Conservation (phyloP, 2,888 invertebrate genomes). For the Reticulitermes lucifugus region DNA sequence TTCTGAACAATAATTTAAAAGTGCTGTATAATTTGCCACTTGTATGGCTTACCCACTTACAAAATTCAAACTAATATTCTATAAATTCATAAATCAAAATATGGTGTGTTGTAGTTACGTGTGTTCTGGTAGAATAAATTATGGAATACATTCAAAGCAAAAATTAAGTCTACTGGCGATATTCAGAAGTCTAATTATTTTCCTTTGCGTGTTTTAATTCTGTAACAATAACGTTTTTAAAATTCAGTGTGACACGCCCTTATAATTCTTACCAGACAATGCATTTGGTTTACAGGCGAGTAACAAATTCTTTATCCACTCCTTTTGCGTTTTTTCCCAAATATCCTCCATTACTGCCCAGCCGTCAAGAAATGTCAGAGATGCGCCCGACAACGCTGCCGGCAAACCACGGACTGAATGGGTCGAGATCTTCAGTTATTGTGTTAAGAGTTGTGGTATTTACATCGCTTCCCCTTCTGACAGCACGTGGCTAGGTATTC, state of each 20-base stretch:
- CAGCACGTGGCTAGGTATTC: conserved; percentile 51
- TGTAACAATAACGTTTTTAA: background rate
- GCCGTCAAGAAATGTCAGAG: background rate
- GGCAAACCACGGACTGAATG: conserved; percentile 46
- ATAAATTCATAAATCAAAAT: no score
- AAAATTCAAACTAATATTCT: no score
- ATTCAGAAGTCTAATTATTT: background rate
- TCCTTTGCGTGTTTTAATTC: background rate
- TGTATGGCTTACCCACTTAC: no score
- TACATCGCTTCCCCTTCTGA: conserved; percentile 50
- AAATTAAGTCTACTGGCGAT: no score
- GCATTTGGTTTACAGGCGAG: conserved; percentile 62
- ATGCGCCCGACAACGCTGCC: conserved; percentile 36
- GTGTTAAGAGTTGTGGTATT: conserved; percentile 47
- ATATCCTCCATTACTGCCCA: conserved; percentile 57
- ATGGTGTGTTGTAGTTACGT: no score
- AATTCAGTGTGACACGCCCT: background rate
- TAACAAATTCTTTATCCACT: conserved; percentile 67
- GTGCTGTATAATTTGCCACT: no score
- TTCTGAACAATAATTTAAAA: no score
- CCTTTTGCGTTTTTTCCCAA: conserved; percentile 63
- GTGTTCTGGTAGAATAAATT: no score
- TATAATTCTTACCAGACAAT: conserved; percentile 57
- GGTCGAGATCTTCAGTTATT: conserved; percentile 38
- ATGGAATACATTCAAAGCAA: no score